phyloP scores from a whole-genome alignment of 2,113 vertebrate genomes.

The Pollachius pollachius region DNA sequence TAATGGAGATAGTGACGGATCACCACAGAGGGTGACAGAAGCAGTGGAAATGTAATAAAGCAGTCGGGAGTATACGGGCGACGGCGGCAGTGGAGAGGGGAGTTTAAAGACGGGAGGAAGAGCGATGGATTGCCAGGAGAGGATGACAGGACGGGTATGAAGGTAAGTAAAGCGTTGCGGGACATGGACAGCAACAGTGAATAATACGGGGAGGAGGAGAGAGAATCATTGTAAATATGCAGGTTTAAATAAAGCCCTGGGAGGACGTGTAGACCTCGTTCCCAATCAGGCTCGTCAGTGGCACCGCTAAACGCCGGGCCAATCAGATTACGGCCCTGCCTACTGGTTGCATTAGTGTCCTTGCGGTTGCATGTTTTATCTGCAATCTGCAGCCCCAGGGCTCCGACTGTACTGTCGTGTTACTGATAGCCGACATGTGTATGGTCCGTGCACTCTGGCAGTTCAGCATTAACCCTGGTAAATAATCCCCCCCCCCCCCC shows the following conservation, averaged over 20 bases:
- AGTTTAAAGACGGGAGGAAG: no score
- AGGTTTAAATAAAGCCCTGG: no score
- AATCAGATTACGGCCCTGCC: conserved; percentile 44
- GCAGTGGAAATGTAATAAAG: not conserved
- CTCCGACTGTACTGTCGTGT: conserved; percentile 53
- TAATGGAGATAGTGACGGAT: conserved; percentile 9
- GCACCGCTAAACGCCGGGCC: conserved; percentile 29
- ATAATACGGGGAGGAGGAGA: no score
- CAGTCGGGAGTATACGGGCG: no score
- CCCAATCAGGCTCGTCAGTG: conserved; percentile 45
- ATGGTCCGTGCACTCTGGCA: conserved; percentile 32
- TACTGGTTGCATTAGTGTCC: conserved; percentile 12
- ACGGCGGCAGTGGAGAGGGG: no score
- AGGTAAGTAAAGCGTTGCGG: no score
- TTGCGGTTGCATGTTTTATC: conserved; percentile 43
- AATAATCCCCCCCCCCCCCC: conserved; percentile 52
- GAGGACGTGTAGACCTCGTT: conserved; percentile 13
- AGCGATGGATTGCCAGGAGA: no score
- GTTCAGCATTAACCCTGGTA: conserved; percentile 45
- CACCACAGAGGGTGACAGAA: conserved; percentile 10
- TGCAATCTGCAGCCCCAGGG: conserved; percentile 56
- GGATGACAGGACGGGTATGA: no score
- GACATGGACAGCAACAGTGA: no score
- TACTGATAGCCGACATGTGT: conserved; percentile 44
- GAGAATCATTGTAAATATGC: no score